Percentiles rank a stretch among this genome's conserved stretches.
phyloP scores from a whole-genome alignment of 1,140 invertebrate genomes.

The Drosophila lini region DNA sequence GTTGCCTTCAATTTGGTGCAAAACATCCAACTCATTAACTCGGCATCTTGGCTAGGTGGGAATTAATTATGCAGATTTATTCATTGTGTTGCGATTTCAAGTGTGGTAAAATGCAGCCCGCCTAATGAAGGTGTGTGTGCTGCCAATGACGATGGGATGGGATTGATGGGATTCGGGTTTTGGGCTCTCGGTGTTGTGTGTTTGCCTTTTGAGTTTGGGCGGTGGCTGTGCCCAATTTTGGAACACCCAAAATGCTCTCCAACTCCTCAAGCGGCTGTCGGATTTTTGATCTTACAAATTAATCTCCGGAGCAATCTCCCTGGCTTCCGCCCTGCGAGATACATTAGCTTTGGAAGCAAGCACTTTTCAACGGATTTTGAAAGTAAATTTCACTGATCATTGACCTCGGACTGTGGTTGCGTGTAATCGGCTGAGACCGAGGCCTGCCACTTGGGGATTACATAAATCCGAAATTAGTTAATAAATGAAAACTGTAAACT shows the following conservation, averaged over 20 bases:
- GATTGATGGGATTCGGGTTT: slow-evolving; percentile 19
- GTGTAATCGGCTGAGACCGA: slow-evolving; percentile 64
- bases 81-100: slow-evolving; percentile 82
- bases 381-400: slow-evolving; percentile 82
- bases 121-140: slow-evolving; percentile 68
- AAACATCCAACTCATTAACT: slow-evolving; percentile 76
- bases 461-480: slow-evolving; percentile 81
- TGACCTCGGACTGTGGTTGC: slow-evolving; percentile 79
- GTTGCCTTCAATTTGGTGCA: slow-evolving; percentile 78
- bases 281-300: slow-evolving; percentile 60
- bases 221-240: slow-evolving; percentile 36
- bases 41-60: slow-evolving; percentile 71
- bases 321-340: slow-evolving; percentile 55
- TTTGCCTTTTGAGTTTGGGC: slow-evolving; percentile 5
- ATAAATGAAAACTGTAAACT: slow-evolving; percentile 81
- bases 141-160: slow-evolving; percentile 43
- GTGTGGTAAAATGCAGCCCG: slow-evolving; percentile 79
- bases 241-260: slow-evolving; percentile 38
- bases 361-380: slow-evolving; percentile 76
- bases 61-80: slow-evolving; percentile 83
- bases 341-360: slow-evolving; percentile 29
- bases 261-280: slow-evolving; percentile 19
- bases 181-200: slow-evolving; percentile 3
- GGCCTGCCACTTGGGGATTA: slow-evolving; percentile 67
- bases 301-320: slow-evolving; percentile 49